phyloP scores from a whole-genome alignment of 2,888 invertebrate species.

The Heliconius ismenius region DNA sequence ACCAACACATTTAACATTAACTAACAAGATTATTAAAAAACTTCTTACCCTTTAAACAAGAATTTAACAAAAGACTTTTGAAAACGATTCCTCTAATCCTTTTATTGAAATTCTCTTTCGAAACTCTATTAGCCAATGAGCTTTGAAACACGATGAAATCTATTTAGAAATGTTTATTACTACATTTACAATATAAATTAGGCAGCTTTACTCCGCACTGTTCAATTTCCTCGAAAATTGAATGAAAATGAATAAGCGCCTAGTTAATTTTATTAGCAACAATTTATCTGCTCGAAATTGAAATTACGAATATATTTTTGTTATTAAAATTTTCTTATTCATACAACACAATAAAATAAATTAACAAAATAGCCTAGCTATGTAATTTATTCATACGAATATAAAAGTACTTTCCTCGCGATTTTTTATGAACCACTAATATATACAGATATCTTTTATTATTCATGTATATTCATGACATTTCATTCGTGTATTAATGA shows the following conservation, averaged over 20 bases:
- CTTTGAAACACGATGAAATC: constrained; percentile 18
- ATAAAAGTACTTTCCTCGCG: too few relatives aligned
- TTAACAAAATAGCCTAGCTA: too few relatives aligned
- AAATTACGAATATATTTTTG: background rate
- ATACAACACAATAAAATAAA: too few relatives aligned
- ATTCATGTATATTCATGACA: too few relatives aligned
- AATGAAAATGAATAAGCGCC: constrained; percentile 31
- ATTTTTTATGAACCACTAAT: too few relatives aligned
- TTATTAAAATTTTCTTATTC: background rate
- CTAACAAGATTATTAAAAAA: background rate
- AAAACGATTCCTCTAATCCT: constrained; percentile 17
- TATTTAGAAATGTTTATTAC: constrained; percentile 30
- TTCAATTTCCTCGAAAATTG: constrained; percentile 26
- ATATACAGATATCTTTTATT: too few relatives aligned
- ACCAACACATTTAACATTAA: background rate
- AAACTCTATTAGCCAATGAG: constrained; percentile 27
- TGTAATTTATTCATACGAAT: too few relatives aligned
- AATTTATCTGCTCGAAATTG: constrained; percentile 15
- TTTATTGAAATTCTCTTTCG: constrained; percentile 30
- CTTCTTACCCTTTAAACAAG: background rate
- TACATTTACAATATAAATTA: constrained; percentile 31
- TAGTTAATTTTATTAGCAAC: constrained; percentile 31
- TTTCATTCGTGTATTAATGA: too few relatives aligned
- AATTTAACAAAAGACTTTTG: constrained; percentile 22
- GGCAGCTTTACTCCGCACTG: constrained; percentile 14